These are phyloP conservation scores for Falco punctatus DNA, from an alignment of 2,113 vertebrate species.

Conservation along the genomic window DNA sequence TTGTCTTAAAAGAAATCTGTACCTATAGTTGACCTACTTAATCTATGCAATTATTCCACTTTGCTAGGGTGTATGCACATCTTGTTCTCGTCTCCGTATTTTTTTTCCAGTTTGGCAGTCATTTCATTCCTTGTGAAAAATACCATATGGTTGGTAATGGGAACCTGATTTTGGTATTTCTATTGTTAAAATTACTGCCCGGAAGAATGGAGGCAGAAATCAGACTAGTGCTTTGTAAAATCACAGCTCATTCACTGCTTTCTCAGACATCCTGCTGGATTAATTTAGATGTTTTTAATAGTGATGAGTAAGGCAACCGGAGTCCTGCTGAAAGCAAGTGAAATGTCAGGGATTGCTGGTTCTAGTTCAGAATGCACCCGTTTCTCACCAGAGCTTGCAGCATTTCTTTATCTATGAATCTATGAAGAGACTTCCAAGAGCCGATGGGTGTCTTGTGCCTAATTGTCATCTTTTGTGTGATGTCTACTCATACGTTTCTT, in stretches of 20 bases:
- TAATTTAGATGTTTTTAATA: not conserved
- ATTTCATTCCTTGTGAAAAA: not conserved
- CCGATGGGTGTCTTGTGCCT: not conserved
- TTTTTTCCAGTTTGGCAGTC: not conserved
- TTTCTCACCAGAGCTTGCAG: not conserved
- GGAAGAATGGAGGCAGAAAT: not conserved
- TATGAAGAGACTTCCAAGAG: not conserved
- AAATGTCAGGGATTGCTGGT: not conserved
- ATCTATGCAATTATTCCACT: not conserved
- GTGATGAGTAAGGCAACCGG: not conserved
- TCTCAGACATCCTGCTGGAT: conserved; percentile 28
- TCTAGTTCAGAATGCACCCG: not conserved
- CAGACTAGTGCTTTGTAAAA: not conserved
- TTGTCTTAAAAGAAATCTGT: conserved; percentile 42
- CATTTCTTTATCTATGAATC: not conserved
- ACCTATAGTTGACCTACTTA: conserved; percentile 23
- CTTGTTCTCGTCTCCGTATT: not conserved
- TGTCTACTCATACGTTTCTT: not conserved
- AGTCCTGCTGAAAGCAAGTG: not conserved
- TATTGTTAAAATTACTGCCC: not conserved
- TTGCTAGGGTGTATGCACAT: conserved; percentile 10
- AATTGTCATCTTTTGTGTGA: not conserved
- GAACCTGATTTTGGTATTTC: not conserved
- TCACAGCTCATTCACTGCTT: not conserved
- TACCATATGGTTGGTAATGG: not conserved